Percentiles rank a stretch among this genome's conserved stretches.
phyloP scores from a whole-genome alignment of 2,113 vertebrate genomes.

The Sinocyclocheilus rhinocerous region DNA sequence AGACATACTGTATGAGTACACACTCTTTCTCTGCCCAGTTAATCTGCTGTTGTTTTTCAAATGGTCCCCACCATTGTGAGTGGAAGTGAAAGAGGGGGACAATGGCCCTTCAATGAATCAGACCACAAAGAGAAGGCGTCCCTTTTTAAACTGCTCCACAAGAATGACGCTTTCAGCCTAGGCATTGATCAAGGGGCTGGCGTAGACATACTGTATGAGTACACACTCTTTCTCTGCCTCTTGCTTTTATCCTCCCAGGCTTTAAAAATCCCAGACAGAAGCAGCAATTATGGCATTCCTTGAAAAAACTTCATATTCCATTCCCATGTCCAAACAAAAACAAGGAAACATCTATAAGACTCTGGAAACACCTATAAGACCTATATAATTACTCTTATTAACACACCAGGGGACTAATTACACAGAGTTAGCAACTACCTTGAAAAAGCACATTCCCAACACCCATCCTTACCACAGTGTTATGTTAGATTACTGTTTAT shows the following conservation, averaged over 20 bases:
- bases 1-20: slow-evolving; percentile 55
- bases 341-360: slow-evolving; percentile 32
- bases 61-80: slow-evolving; percentile 63
- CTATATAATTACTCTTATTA: slow-evolving; percentile 55
- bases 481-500: neutral
- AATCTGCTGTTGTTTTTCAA: slow-evolving; percentile 70
- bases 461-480: neutral
- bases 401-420: slow-evolving; percentile 51
- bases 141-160: slow-evolving; percentile 64
- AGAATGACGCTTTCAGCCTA: slow-evolving; percentile 61
- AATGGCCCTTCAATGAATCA: slow-evolving; percentile 62
- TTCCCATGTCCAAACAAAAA: slow-evolving; percentile 25
- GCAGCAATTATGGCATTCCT: neutral
- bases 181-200: slow-evolving; percentile 62
- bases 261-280: neutral
- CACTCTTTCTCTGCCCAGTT: slow-evolving; percentile 64
- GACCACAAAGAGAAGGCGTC: slow-evolving; percentile 64
- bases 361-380: slow-evolving; percentile 42
- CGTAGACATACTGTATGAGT: slow-evolving; percentile 52
- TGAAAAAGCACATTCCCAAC: neutral
- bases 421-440: slow-evolving; percentile 12
- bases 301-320: neutral
- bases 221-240: slow-evolving; percentile 62
- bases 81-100: slow-evolving; percentile 59
- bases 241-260: slow-evolving; percentile 36